Evolutionary conservation across 23 tunicate species (phyloP).

Genomic region (Ciona savignyi): DNA sequence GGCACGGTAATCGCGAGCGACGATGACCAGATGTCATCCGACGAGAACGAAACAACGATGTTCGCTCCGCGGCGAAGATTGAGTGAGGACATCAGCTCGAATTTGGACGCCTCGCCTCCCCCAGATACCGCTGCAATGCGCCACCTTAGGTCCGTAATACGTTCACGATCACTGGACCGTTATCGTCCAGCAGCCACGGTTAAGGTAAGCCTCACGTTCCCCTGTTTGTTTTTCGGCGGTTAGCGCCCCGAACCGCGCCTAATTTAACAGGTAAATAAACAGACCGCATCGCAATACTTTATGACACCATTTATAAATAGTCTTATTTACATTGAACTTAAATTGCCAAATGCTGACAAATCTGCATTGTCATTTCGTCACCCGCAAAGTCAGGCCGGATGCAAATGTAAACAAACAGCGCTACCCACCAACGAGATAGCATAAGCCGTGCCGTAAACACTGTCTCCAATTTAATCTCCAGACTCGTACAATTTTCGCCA

Average conservation of each 20-base stretch:
- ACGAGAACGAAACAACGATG: background rate
- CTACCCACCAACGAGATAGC: no score
- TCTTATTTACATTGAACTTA: no score
- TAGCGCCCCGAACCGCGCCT: background rate
- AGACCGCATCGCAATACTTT: background rate
- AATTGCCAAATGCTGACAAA: no score
- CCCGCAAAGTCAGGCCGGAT: no score
- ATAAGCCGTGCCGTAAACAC: no score
- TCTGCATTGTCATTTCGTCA: no score
- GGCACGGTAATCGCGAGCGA: slow-evolving; percentile 58
- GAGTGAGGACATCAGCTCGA: background rate
- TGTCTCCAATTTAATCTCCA: no score
- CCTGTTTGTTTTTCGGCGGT: background rate
- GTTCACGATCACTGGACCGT: slow-evolving; percentile 1
- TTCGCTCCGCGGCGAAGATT: background rate
- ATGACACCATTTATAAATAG: no score
- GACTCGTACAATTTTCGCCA: no score
- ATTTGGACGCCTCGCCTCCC: background rate
- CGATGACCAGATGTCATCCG: slow-evolving; percentile 13
- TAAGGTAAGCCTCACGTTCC: background rate
- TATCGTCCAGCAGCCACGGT: slow-evolving; percentile 3
- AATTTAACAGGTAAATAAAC: background rate
- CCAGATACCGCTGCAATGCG: background rate
- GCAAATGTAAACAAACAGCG: no score
- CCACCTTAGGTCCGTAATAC: background rate